Conservation (phyloP, 2,888 invertebrate species). For the Acleris cristana region DNA sequence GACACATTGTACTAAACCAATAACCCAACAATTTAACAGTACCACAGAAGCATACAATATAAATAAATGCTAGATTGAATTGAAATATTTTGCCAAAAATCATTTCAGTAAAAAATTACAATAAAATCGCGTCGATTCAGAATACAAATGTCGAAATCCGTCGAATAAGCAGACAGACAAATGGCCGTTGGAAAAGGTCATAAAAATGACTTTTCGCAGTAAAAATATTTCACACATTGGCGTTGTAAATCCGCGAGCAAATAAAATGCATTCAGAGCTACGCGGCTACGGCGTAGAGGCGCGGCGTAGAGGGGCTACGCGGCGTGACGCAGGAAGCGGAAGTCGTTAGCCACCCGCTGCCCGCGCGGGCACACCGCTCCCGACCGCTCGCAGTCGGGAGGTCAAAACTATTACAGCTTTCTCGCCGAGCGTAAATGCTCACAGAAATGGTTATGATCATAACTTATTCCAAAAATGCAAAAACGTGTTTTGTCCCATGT, state of each 20-base stretch:
- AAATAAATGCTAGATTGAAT: neutral
- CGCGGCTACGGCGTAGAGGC: conserved; percentile 32
- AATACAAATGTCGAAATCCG: conserved; percentile 56
- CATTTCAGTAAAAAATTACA: conserved; percentile 39
- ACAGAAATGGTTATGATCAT: no score
- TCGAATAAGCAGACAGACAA: conserved; percentile 23
- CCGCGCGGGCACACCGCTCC: conserved; percentile 35
- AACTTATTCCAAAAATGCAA: no score
- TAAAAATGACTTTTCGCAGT: conserved; percentile 33
- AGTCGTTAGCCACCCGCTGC: conserved; percentile 64
- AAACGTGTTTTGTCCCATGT: no score
- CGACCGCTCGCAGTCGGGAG: neutral
- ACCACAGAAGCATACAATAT: neutral
- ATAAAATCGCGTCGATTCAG: conserved; percentile 48
- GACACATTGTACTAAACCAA: no score
- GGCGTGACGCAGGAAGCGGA: conserved; percentile 62
- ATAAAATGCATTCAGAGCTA: conserved; percentile 30
- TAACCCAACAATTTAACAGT: neutral
- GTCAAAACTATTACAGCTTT: neutral
- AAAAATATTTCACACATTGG: conserved; percentile 28
- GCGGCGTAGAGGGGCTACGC: conserved; percentile 46
- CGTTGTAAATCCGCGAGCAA: conserved; percentile 27
- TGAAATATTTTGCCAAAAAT: conserved; percentile 28
- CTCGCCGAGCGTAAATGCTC: neutral
- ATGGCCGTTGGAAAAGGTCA: conserved; percentile 29